Conservation (phyloP, 2,113 vertebrate genomes). For the Eptatretus burgeri region DNA sequence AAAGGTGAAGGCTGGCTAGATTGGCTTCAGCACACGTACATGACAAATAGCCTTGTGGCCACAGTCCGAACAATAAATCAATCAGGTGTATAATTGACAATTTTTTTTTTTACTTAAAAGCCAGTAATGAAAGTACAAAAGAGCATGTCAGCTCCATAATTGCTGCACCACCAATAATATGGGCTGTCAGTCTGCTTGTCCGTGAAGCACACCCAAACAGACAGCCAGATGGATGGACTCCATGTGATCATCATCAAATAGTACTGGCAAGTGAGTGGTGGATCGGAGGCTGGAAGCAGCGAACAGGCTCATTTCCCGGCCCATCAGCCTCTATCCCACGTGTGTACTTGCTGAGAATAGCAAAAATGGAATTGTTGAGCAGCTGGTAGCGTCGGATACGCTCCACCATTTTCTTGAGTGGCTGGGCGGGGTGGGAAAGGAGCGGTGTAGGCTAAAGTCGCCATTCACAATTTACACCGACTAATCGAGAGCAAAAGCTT, state of each 20-base stretch:
- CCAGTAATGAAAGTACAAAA: neutral
- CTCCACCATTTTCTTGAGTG: constrained; percentile 97
- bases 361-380: constrained; percentile 93
- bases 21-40: too few species aligned
- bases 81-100: neutral
- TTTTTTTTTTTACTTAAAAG: neutral
- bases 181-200: neutral
- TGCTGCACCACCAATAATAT: neutral
- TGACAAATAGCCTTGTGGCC: too few species aligned
- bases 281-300: constrained; percentile 97
- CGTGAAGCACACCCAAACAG: neutral
- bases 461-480: too few species aligned
- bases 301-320: constrained; percentile 69
- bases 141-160: neutral
- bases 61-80: neutral
- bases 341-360: constrained; percentile 99
- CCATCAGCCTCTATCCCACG: constrained; percentile 54
- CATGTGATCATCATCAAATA: constrained; percentile 26
- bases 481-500: too few species aligned
- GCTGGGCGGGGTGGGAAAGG: constrained; percentile 19
- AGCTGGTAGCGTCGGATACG: constrained; percentile 97
- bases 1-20: too few species aligned
- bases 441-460: neutral
- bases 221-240: neutral
- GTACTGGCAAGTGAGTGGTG: constrained; percentile 96